Conservation (phyloP, 2,888 invertebrate species). For the Cybosia mesomella region DNA sequence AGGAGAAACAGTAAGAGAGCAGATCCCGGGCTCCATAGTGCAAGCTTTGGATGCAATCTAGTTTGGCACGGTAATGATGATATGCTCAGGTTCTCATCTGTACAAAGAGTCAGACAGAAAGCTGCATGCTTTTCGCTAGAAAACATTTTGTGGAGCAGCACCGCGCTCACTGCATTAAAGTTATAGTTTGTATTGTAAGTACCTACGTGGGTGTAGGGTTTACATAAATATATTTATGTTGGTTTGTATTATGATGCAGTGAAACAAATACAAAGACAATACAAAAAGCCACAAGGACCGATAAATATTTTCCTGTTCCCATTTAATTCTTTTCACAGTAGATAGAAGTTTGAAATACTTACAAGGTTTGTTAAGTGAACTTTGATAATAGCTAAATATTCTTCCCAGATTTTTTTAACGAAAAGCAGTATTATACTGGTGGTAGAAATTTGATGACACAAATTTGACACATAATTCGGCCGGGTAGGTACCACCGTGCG, state of each 20-base stretch:
- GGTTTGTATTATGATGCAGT: background rate
- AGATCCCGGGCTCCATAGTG: too few species aligned
- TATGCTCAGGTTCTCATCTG: too few species aligned
- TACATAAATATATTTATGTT: background rate
- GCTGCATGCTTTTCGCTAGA: background rate
- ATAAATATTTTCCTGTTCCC: constrained; percentile 4
- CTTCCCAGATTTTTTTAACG: background rate
- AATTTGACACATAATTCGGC: too few species aligned
- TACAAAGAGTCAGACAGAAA: too few species aligned
- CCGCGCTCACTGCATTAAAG: background rate
- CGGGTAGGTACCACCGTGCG: too few species aligned
- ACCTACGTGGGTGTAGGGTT: too few species aligned
- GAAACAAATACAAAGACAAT: background rate
- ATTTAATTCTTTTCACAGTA: background rate
- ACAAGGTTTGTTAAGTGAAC: background rate
- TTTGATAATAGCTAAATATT: background rate
- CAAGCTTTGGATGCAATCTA: too few species aligned
- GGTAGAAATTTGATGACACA: too few species aligned
- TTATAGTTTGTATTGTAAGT: background rate
- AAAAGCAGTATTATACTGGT: too few species aligned
- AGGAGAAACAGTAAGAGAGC: too few species aligned
- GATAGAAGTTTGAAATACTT: background rate
- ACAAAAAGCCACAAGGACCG: constrained; percentile 2
- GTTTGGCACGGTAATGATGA: too few species aligned
- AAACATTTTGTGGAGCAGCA: background rate